A percentile compares a stretch with the other conserved stretches of the same genome.
These are phyloP conservation scores for Galerucella nymphaeae DNA, from an alignment of 2,888 invertebrate genomes.

Conservation along the genomic window DNA sequence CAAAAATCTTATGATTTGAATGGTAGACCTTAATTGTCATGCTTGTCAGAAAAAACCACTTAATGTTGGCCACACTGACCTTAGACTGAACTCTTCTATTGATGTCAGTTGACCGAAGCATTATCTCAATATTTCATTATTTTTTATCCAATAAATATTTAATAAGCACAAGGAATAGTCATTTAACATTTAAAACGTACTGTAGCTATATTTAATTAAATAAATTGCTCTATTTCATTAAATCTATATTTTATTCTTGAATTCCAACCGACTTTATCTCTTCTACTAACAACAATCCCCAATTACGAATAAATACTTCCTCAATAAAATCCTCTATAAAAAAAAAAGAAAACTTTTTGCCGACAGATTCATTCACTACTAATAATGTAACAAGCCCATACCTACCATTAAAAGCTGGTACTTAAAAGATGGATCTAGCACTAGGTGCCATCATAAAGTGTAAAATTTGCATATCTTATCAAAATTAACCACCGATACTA, in stretches of 20 bases:
- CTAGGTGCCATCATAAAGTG: conserved; percentile 16
- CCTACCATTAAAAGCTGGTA: conserved; percentile 14
- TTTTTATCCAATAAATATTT: no score
- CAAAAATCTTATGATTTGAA: no score
- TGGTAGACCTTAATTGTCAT: no score
- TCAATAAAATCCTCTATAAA: neutral
- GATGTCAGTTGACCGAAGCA: no score
- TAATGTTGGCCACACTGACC: no score
- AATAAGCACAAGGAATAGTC: no score
- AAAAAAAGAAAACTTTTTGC: neutral
- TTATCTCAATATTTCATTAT: no score
- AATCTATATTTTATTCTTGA: neutral
- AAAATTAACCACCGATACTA: conserved; percentile 31
- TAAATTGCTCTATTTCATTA: neutral
- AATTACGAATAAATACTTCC: neutral
- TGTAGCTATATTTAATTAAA: neutral
- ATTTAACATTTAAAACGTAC: no score
- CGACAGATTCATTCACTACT: neutral
- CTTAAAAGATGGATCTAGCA: conserved; percentile 16
- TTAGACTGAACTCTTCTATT: no score
- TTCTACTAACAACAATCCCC: neutral
- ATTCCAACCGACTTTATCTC: neutral
- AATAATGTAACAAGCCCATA: conserved; percentile 8
- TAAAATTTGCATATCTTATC: conserved; percentile 39
- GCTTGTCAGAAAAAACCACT: no score